Conservation (phyloP, 2,888 invertebrate genomes). For the Oxystoma pomonae region DNA sequence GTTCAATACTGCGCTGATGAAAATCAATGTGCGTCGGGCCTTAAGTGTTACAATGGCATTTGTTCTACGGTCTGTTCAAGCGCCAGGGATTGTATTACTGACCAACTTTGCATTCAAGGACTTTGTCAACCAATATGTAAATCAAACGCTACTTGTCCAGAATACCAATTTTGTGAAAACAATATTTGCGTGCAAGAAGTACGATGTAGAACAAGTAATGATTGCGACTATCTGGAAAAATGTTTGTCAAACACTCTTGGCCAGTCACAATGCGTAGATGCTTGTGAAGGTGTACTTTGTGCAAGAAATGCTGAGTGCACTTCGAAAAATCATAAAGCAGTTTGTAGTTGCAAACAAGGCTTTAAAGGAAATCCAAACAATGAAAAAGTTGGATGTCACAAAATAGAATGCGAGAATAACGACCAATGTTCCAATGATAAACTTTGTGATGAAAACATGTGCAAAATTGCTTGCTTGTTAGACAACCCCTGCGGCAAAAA, state of each 20-base stretch:
- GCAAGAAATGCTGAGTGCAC: conserved; percentile 80
- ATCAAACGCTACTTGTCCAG: conserved; percentile 75
- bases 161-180: conserved; percentile 79
- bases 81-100: conserved; percentile 78
- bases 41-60: conserved; percentile 77
- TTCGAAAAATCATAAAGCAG: conserved; percentile 66
- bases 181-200: conserved; percentile 81
- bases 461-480: conserved; percentile 80
- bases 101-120: conserved; percentile 80
- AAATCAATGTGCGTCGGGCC: conserved; percentile 77
- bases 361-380: conserved; percentile 71
- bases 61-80: conserved; percentile 75
- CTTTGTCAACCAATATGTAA: conserved; percentile 83
- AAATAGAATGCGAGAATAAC: conserved; percentile 69
- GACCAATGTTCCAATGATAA: conserved; percentile 77
- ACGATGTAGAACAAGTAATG: conserved; percentile 66
- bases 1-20: conserved; percentile 80
- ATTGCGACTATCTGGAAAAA: conserved; percentile 70
- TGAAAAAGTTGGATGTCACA: conserved; percentile 73
- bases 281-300: conserved; percentile 71
- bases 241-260: conserved; percentile 68
- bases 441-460: conserved; percentile 76
- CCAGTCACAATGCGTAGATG: conserved; percentile 70
- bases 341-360: conserved; percentile 74
- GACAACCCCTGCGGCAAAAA: conserved; percentile 83